These are phyloP conservation scores for Tinea semifulvella DNA, from an alignment of 2,888 invertebrate genomes.

Conservation along the genomic window DNA sequence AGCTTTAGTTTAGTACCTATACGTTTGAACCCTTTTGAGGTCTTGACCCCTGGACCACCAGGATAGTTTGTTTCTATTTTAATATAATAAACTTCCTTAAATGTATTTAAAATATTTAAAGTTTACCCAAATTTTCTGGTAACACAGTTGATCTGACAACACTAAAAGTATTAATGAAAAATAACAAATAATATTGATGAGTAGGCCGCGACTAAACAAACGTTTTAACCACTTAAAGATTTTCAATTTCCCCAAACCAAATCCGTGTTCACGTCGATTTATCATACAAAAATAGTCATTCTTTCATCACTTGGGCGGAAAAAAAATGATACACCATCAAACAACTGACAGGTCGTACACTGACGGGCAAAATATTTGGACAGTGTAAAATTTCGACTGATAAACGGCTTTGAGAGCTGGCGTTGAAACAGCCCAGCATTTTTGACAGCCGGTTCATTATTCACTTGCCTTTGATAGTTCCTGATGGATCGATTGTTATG, in stretches of 20 bases:
- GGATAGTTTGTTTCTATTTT: too few relatives aligned
- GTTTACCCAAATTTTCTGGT: too few relatives aligned
- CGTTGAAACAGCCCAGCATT: constrained; percentile 7
- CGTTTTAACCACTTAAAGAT: background rate
- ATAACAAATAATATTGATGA: too few relatives aligned
- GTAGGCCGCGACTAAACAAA: too few relatives aligned
- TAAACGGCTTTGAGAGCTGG: constrained; percentile 6
- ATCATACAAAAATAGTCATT: constrained; percentile 7
- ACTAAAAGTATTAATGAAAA: too few relatives aligned
- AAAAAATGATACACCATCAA: constrained; percentile 13
- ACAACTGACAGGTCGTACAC: constrained; percentile 8
- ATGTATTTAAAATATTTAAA: too few relatives aligned
- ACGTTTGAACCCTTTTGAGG: too few relatives aligned
- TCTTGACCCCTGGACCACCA: too few relatives aligned
- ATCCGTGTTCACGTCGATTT: background rate
- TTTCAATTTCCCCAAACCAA: background rate
- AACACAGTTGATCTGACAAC: too few relatives aligned
- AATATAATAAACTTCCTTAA: too few relatives aligned
- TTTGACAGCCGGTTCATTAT: constrained; percentile 9
- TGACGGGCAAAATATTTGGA: constrained; percentile 9
- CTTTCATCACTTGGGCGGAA: background rate
- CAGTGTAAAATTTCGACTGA: constrained; percentile 9
- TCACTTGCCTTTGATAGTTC: constrained; percentile 1
- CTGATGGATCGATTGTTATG: constrained; percentile 7
- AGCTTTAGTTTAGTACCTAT: too few relatives aligned